phyloP scores from a whole-genome alignment of 2,888 invertebrate species.

The Xylota sylvarum region DNA sequence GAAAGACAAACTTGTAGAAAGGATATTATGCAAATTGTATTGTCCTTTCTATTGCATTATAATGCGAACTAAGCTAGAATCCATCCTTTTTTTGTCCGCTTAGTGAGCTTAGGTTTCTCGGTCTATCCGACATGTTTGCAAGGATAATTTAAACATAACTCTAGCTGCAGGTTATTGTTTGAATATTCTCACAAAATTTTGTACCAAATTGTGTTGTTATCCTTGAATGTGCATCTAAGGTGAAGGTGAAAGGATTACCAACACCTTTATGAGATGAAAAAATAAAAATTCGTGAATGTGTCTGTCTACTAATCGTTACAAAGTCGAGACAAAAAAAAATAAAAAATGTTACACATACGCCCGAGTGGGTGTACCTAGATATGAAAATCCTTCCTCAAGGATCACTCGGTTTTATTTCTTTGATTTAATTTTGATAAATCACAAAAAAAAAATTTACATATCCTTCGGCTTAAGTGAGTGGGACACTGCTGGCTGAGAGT shows the following conservation, averaged over 20 bases:
- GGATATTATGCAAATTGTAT: slow-evolving; percentile 66
- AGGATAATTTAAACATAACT: neutral
- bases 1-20: slow-evolving; percentile 37
- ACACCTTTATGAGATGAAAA: neutral
- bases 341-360: slow-evolving; percentile 49
- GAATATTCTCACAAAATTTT: slow-evolving; percentile 8
- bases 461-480: neutral
- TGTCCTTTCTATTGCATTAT: slow-evolving; percentile 55
- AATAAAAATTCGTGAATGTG: too few species aligned
- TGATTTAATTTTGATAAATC: slow-evolving; percentile 53
- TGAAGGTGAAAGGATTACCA: neutral
- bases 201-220: slow-evolving; percentile 8
- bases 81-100: slow-evolving; percentile 25
- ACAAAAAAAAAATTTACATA: slow-evolving; percentile 47
- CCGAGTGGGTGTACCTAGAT: neutral
- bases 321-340: neutral
- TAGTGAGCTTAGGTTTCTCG: neutral
- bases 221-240: neutral
- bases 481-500: too few species aligned
- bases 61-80: slow-evolving; percentile 52
- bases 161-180: slow-evolving; percentile 33
- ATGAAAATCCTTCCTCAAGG: slow-evolving; percentile 11
- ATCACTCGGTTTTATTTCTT: slow-evolving; percentile 16
- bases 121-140: neutral
- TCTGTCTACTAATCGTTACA: slow-evolving; percentile 41